phyloP scores from a whole-genome alignment of 1,140 invertebrate species.

The Gerris buenoi region DNA sequence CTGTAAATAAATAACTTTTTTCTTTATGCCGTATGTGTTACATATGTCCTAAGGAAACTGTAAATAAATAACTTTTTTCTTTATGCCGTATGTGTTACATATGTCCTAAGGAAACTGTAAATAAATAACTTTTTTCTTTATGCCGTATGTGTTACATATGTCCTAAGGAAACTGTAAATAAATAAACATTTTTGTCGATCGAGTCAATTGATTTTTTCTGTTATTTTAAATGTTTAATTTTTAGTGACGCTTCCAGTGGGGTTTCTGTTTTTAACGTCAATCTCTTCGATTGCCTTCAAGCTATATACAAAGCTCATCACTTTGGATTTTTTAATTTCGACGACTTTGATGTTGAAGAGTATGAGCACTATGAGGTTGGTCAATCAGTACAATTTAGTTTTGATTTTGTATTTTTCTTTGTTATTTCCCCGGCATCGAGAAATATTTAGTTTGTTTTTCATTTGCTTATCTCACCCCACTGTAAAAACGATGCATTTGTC shows the following conservation, averaged over 20 bases:
- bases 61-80: too few species aligned
- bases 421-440: too few species aligned
- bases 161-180: conserved; percentile 8
- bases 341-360: conserved; percentile 89
- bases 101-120: not conserved
- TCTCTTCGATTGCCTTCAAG: conserved; percentile 73
- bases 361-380: conserved; percentile 75
- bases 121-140: not conserved
- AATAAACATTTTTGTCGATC: not conserved
- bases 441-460: too few species aligned
- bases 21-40: too few species aligned
- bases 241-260: conserved; percentile 78
- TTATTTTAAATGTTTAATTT: conserved; percentile 21
- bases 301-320: conserved; percentile 77
- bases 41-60: too few species aligned
- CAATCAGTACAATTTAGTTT: too few species aligned
- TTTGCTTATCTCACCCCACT: too few species aligned
- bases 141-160: not conserved
- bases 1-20: too few species aligned
- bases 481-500: too few species aligned
- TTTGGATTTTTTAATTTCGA: conserved; percentile 88
- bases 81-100: not conserved
- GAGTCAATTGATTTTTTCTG: conserved; percentile 2
- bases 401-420: too few species aligned
- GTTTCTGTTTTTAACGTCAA: conserved; percentile 68